phyloP scores from a whole-genome alignment of 2,113 vertebrate species.

The Syrrhaptes paradoxus region DNA sequence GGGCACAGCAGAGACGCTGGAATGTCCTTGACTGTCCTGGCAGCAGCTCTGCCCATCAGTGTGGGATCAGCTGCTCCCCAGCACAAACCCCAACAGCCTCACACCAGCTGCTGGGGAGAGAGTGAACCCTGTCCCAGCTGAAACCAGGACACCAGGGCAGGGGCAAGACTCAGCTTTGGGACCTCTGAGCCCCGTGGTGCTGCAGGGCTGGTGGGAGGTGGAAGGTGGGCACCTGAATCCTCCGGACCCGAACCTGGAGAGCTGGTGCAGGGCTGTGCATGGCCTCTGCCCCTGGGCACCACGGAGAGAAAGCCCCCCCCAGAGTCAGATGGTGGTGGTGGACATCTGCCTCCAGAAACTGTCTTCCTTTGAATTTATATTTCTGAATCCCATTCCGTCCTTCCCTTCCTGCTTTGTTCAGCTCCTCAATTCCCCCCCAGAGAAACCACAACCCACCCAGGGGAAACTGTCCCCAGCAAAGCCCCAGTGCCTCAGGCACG shows the following conservation, averaged over 20 bases:
- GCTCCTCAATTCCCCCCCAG: not conserved
- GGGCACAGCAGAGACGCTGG: too few relatives aligned
- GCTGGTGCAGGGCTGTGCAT: accelerated
- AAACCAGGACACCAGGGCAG: not conserved
- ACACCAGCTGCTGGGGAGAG: too few relatives aligned
- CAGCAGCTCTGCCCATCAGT: too few relatives aligned
- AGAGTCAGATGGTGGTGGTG: not conserved
- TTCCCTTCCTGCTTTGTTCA: not conserved
- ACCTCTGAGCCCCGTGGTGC: accelerated
- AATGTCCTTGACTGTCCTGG: too few relatives aligned
- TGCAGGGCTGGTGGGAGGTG: not conserved
- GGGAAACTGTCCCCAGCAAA: not conserved
- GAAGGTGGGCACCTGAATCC: not conserved
- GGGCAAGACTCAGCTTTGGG: not conserved
- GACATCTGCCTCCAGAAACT: not conserved
- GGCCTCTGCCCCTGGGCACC: not conserved
- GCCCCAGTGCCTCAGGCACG: accelerated
- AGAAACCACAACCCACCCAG: not conserved
- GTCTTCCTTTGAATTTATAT: not conserved
- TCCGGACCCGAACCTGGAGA: not conserved
- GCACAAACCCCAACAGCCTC: too few relatives aligned
- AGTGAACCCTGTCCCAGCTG: too few relatives aligned
- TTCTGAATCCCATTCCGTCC: not conserved
- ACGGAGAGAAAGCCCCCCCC: not conserved
- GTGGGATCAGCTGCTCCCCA: too few relatives aligned